Conservation (phyloP, 2,113 vertebrate genomes). For the Scytalopus superciliaris region DNA sequence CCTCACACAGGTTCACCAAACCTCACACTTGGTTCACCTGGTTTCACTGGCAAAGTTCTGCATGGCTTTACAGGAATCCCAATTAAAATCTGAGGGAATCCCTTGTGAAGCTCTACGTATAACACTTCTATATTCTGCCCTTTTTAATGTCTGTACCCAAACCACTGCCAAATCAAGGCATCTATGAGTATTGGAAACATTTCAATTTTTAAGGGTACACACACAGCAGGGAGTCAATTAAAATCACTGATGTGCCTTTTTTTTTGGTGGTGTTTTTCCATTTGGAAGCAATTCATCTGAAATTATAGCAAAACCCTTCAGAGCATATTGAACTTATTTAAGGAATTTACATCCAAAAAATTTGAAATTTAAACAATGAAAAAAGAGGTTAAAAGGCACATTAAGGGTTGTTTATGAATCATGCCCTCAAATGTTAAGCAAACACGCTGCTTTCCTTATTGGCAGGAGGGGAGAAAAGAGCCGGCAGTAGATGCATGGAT, state of each 20-base stretch:
- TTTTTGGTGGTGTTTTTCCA: not conserved
- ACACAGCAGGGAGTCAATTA: constrained; percentile 24
- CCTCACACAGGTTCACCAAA: not conserved
- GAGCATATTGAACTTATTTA: constrained; percentile 61
- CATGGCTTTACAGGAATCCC: not conserved
- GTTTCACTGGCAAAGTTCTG: not conserved
- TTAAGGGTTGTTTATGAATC: constrained; percentile 32
- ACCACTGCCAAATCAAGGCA: not conserved
- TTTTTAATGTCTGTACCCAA: not conserved
- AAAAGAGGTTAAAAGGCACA: constrained; percentile 14
- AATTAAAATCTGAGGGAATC: not conserved
- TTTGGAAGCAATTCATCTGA: constrained; percentile 52
- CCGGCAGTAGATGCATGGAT: not conserved
- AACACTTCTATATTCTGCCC: not conserved
- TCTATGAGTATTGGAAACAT: not conserved
- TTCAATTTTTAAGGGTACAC: not conserved
- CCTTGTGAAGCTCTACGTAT: not conserved
- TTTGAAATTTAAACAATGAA: constrained; percentile 49
- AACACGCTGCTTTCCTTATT: constrained; percentile 9
- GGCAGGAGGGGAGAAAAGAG: not conserved
- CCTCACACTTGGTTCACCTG: constrained; percentile 8
- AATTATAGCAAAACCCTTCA: constrained; percentile 29
- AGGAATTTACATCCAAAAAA: constrained; percentile 48
- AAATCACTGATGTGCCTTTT: not conserved
- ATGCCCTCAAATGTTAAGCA: constrained; percentile 49